These are phyloP conservation scores for Chamaetylas fuelleborni DNA, from an alignment of 2,113 vertebrate genomes.

Conservation along the genomic window DNA sequence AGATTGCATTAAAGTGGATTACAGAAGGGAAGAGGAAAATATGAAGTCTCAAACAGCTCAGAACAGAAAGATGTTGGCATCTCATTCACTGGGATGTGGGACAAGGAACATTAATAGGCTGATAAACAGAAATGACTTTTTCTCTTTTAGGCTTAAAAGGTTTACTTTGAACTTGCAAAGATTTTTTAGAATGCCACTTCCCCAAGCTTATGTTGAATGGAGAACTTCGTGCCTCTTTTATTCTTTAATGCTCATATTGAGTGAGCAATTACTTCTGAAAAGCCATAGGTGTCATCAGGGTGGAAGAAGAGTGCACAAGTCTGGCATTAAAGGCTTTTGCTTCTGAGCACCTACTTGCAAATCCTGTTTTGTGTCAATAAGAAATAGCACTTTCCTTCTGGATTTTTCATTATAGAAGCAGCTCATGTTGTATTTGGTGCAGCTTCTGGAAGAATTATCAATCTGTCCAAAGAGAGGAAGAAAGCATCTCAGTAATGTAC, in stretches of 20 bases:
- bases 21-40: not conserved
- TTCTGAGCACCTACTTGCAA: not conserved
- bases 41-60: conserved; percentile 22
- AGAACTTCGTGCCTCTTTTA: not conserved
- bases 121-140: conserved; percentile 42
- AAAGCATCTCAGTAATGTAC: not conserved
- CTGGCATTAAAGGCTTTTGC: not conserved
- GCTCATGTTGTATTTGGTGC: not conserved
- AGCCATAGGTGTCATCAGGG: not conserved
- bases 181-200: conserved; percentile 56
- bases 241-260: not conserved
- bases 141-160: conserved; percentile 38
- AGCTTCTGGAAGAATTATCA: conserved; percentile 3
- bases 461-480: not conserved
- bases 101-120: not conserved
- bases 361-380: not conserved
- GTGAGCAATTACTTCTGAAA: not conserved
- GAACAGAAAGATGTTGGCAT: not conserved
- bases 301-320: not conserved
- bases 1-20: conserved; percentile 32
- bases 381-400: not conserved
- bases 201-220: not conserved
- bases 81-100: not conserved
- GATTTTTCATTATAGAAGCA: not conserved
- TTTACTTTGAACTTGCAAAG: conserved; percentile 64